Evolutionary conservation across 2,888 invertebrate genomes (phyloP).

Genomic region (Ethmia dodecea): DNA sequence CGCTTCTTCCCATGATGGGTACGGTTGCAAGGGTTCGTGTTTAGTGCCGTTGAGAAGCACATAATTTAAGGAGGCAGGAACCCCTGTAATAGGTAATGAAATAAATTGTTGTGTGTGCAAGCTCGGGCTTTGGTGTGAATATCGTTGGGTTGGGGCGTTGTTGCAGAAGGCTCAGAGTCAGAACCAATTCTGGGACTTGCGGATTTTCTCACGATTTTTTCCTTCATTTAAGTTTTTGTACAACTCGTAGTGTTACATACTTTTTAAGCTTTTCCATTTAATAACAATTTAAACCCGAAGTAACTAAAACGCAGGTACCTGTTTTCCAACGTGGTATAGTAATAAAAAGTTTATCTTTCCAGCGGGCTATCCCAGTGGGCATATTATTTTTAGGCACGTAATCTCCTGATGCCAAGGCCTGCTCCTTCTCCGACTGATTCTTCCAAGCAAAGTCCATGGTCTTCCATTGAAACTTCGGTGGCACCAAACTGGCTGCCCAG

Average conservation of each 20-base stretch:
- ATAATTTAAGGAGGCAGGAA: slow-evolving; percentile 63
- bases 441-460: slow-evolving; percentile 81
- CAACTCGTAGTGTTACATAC: no score
- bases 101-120: no score
- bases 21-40: slow-evolving; percentile 82
- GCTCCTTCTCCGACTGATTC: slow-evolving; percentile 53
- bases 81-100: slow-evolving; percentile 38
- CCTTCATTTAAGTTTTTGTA: no score
- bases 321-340: slow-evolving; percentile 82
- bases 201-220: no score
- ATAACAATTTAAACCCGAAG: no score
- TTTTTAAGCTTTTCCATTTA: no score
- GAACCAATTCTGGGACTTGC: no score
- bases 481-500: slow-evolving; percentile 27
- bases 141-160: no score
- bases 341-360: slow-evolving; percentile 82
- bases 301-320: no score
- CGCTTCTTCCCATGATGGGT: slow-evolving; percentile 86
- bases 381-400: slow-evolving; percentile 81
- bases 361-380: slow-evolving; percentile 82
- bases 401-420: slow-evolving; percentile 69
- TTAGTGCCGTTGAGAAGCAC: slow-evolving; percentile 76
- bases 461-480: slow-evolving; percentile 78
- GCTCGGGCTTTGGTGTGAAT: no score
- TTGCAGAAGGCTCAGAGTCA: no score